Evolutionary conservation across 1,140 invertebrate genomes (phyloP).

Genomic region (Asbolus verrucosus): DNA sequence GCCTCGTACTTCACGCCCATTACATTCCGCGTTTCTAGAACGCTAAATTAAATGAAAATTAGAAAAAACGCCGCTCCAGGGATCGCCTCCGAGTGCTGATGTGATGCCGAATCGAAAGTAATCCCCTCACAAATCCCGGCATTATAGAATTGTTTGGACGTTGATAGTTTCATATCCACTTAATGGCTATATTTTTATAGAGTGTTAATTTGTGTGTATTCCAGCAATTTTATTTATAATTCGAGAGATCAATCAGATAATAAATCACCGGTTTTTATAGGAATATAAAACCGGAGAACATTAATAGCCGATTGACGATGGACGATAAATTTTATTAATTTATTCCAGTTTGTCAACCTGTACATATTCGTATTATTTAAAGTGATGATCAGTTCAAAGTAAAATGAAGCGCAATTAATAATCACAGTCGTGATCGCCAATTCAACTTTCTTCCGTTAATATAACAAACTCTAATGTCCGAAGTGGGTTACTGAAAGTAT

Average conservation of each 20-base stretch:
- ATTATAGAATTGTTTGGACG: neutral
- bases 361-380: neutral
- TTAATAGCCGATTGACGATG: slow-evolving; percentile 32
- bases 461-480: neutral
- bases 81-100: neutral
- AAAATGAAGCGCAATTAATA: neutral
- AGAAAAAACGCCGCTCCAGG: slow-evolving; percentile 2
- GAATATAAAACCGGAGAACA: slow-evolving; percentile 29
- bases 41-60: neutral
- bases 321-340: slow-evolving; percentile 31
- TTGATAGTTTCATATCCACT: neutral
- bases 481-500: slow-evolving; percentile 1
- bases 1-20: neutral
- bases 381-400: neutral
- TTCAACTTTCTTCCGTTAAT: neutral
- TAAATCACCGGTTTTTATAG: slow-evolving; percentile 34
- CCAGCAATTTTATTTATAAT: slow-evolving; percentile 25
- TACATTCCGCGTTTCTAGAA: slow-evolving; percentile 9
- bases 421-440: neutral
- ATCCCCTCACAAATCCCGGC: neutral
- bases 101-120: neutral
- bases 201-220: slow-evolving; percentile 35
- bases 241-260: slow-evolving; percentile 3
- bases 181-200: slow-evolving; percentile 34
- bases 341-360: neutral